Evolutionary conservation across 2,888 invertebrate genomes (phyloP).

Genomic region (Lithosia quadra): DNA sequence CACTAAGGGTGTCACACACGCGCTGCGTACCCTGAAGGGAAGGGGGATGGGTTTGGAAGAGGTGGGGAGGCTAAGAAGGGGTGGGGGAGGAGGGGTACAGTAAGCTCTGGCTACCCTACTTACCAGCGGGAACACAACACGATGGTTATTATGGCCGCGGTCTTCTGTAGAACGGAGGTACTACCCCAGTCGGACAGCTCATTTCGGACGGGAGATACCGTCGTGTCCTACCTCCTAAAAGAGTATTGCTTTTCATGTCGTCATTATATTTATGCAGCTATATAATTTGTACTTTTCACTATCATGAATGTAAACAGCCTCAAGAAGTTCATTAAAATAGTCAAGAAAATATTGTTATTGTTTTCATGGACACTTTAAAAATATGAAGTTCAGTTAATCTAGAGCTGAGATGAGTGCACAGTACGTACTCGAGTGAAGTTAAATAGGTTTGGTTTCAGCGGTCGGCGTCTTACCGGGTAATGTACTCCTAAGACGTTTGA

Average conservation of each 20-base stretch:
- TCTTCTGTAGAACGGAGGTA: no score
- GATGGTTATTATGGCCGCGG: no score
- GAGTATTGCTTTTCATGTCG: not conserved
- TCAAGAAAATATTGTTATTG: constrained; percentile 45
- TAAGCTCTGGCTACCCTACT: no score
- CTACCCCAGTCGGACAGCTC: no score
- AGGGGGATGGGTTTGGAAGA: no score
- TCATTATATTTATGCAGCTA: not conserved
- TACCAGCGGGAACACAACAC: no score
- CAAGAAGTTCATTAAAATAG: constrained; percentile 35
- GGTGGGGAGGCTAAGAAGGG: no score
- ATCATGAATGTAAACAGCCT: not conserved
- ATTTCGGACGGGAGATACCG: no score
- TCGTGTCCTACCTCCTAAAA: no score
- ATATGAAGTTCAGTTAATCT: constrained; percentile 61
- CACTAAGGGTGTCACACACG: no score
- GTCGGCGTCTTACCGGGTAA: constrained; percentile 59
- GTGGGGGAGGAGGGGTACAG: no score
- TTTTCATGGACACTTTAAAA: constrained; percentile 51
- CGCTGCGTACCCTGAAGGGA: no score
- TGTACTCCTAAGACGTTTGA: constrained; percentile 51
- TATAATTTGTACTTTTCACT: not conserved
- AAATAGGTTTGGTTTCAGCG: constrained; percentile 73
- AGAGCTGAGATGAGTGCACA: constrained; percentile 60
- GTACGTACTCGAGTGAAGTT: constrained; percentile 66